Evolutionary conservation across 2,113 vertebrate species (phyloP).

Genomic region (Anser brachyrhynchus): DNA sequence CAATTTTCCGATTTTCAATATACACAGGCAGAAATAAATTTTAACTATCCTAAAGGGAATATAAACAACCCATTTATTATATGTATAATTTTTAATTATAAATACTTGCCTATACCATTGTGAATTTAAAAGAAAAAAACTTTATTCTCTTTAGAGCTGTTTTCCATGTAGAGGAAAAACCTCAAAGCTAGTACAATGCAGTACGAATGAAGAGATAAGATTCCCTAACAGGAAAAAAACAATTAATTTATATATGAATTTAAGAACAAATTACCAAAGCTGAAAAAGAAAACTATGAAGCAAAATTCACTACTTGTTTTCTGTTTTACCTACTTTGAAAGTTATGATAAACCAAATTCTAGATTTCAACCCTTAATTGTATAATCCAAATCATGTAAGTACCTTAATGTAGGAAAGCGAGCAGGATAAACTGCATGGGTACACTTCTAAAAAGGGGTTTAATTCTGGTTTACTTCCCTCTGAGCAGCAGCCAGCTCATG

Average conservation of each 20-base stretch:
- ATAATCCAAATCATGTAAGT: background rate
- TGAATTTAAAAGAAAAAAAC: background rate
- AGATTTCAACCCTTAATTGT: background rate
- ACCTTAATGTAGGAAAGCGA: background rate
- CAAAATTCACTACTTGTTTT: background rate
- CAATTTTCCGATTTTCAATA: background rate
- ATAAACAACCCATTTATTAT: background rate
- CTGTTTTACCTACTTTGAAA: background rate
- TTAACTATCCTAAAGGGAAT: too few species aligned
- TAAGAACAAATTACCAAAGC: background rate
- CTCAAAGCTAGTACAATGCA: background rate
- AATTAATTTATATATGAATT: background rate
- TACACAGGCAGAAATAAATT: background rate
- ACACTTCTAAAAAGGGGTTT: background rate
- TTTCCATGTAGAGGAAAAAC: background rate
- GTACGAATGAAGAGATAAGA: background rate
- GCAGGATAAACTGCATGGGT: background rate
- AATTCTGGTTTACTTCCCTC: background rate
- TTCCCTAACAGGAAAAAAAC: rapidly evolving
- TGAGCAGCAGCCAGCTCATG: background rate
- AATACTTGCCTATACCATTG: background rate
- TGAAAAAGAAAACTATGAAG: background rate
- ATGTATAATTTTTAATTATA: background rate
- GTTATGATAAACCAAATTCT: rapidly evolving
- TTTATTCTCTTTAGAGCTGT: background rate